Base-by-base conservation (phyloP, 2,797 vertebrate genomes). In the Propithecus perrieri region DNA sequence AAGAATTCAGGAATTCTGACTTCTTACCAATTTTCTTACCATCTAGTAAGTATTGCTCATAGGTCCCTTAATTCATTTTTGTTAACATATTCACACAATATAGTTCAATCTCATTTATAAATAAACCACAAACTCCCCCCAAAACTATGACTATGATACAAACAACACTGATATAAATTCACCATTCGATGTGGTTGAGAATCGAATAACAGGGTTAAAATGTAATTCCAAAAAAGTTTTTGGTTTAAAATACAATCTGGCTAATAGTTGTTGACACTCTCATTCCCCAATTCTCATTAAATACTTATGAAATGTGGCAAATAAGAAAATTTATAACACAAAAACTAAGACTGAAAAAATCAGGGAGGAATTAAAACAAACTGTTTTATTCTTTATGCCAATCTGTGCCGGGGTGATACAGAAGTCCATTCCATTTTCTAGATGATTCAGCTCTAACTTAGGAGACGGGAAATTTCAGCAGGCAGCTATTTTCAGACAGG, bases 81-180 rank as follows among this genome's bases (percentile, higher is more conserved):
- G 7, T 78, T 76, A 71, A 78, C 53, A 48, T 80, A 76, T 43
- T 94, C 57, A 91, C 26, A 87, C 3, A 87, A 74, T 43, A 84
- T 7, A 96, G 17, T 26, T 59, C 80, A 75, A 46, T 91, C 69
- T 85, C 83, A 84, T 76, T 78, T 95, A 93, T 53, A 94, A 93
- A 95, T 74, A 83, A 71, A 87, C 28, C 30, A 75, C 33, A 95
- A 87, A 24, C 1, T 24, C 41, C 33, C 24, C 26, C 13, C 2
- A 46, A 96, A 72, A 63, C 30, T 92, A 78, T 61, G 18, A 87
- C n/a, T 89, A 63, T 35, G 53, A 65, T 55, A 90, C 4, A 95
- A 74, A 83, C 10, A 95, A 61, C 28, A 85, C 0, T 67, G 41
- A 95, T 24, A 91, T 38, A 92, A 93, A 93, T 86, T 53, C 71